phyloP scores from a whole-genome alignment of 1,140 invertebrate genomes.

The Rhagoletis zephyria region DNA sequence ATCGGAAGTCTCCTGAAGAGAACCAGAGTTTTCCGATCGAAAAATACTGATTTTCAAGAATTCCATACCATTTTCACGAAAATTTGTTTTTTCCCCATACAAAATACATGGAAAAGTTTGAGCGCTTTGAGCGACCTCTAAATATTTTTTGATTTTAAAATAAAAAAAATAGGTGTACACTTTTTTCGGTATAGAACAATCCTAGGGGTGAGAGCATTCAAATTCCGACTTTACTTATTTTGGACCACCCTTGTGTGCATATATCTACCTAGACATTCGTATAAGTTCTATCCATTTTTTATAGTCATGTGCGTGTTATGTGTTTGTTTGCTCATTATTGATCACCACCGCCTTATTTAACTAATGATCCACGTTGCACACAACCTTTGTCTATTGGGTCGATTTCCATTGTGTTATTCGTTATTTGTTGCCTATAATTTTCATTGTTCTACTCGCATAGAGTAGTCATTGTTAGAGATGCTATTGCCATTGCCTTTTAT shows the following conservation, averaged over 20 bases:
- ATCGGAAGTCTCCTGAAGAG: too few relatives aligned
- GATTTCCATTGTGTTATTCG: background rate
- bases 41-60: background rate
- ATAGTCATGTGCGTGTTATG: slow-evolving; percentile 2
- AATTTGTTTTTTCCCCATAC: too few relatives aligned
- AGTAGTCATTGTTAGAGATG: background rate
- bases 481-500: too few relatives aligned
- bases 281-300: background rate
- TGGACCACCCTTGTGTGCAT: background rate
- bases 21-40: too few relatives aligned
- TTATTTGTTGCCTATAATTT: slow-evolving; percentile 43
- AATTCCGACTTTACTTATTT: too few relatives aligned
- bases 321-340: slow-evolving; percentile 39
- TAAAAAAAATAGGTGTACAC: too few relatives aligned
- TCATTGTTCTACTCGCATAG: background rate
- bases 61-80: background rate
- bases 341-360: slow-evolving; percentile 32
- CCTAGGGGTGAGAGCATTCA: too few relatives aligned
- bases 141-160: too few relatives aligned
- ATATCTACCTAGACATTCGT: background rate
- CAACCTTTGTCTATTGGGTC: background rate
- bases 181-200: too few relatives aligned
- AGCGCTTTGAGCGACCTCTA: too few relatives aligned
- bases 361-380: slow-evolving; percentile 27
- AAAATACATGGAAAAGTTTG: too few relatives aligned